Evolutionary conservation across 2,113 vertebrate species (phyloP), one percentile per base, ranked within the genome.

Genomic region (Serilophus lunatus): DNA sequence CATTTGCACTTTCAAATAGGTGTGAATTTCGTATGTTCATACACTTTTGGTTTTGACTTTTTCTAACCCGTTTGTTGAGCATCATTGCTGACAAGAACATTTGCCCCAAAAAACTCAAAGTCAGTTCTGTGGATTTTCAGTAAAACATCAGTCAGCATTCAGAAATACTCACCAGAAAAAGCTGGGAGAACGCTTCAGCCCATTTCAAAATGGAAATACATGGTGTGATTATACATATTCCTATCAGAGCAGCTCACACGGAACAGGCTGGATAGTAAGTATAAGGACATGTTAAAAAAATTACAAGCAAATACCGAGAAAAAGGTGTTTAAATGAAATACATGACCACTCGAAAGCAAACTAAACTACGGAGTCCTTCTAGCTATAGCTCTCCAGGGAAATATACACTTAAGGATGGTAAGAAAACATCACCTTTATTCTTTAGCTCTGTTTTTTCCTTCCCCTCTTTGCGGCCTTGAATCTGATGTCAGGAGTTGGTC

Each of bases 251-350:
- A 80, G 7, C 14, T 85, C 23, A 65, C 25, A 13, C 18, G 20
- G 22, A 59, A 42, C 13, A 40, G 12, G 9, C 5, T 50, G 70
- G 26, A 45, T 61, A 40, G 13, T 51, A 89, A 93, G 56, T 47
- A 63, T 33, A 24, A 63, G 20, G 18, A 63, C 3, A 12, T 0
- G 0, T 71, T 89, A 75, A 33, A 29, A 76, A 60, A 86, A 53
- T 44, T 38, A 22, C 3, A 50, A 35, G n/a, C 6, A 0, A 26
- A 20, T 14, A 24, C 2, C 5, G 1, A 24, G 1, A 10, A 69
- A 56, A 63, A 42, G 1, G 6, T 45, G 9, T 44, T 26, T 56
- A 35, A 87, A 42, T 51, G 2, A 72, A 65, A 78, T 31, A 42
- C 1, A 9, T 22, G 6, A 50, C 13, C 5, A 42, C 42, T 53